Evolutionary conservation across 2,113 vertebrate genomes (phyloP).

Genomic region (Petrocephalus zakoni): DNA sequence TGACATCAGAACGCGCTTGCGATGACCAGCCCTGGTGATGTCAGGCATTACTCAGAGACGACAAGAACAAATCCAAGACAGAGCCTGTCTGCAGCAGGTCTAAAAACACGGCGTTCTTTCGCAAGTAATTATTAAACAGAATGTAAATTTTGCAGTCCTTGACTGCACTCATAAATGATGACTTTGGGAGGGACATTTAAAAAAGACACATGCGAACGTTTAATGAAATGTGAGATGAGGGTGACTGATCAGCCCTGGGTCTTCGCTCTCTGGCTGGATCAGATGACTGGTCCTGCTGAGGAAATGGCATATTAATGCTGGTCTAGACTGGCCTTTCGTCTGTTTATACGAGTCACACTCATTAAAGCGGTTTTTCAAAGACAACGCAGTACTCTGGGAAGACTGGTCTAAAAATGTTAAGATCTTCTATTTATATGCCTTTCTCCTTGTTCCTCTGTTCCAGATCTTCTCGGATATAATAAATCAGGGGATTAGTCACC

Average conservation of each 20-base stretch:
- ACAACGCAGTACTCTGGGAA: constrained; percentile 12
- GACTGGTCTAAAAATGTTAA: constrained; percentile 5
- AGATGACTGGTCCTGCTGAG: background rate
- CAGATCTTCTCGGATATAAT: constrained; percentile 32
- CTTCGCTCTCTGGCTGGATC: background rate
- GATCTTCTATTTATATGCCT: constrained; percentile 18
- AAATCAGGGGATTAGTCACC: constrained; percentile 35
- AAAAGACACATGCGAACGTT: background rate
- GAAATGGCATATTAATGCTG: constrained; percentile 2
- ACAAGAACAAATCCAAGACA: background rate
- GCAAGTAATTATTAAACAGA: background rate
- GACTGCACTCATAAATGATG: constrained; percentile 43
- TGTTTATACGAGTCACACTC: background rate
- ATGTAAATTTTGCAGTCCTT: constrained; percentile 47
- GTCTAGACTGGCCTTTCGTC: background rate
- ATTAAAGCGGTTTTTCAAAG: background rate
- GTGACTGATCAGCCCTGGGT: constrained; percentile 5
- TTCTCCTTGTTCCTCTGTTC: constrained; percentile 29
- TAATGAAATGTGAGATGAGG: constrained; percentile 25
- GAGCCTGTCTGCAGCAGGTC: background rate
- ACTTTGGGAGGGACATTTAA: constrained; percentile 36
- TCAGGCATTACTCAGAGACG: constrained; percentile 20
- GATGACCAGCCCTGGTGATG: constrained; percentile 26
- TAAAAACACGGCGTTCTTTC: background rate
- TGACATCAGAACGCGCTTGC: constrained; percentile 44